These are phyloP conservation scores for Astropecten irregularis DNA, from an alignment of 53 echinoderm and acorn worm species.

Conservation along the genomic window DNA sequence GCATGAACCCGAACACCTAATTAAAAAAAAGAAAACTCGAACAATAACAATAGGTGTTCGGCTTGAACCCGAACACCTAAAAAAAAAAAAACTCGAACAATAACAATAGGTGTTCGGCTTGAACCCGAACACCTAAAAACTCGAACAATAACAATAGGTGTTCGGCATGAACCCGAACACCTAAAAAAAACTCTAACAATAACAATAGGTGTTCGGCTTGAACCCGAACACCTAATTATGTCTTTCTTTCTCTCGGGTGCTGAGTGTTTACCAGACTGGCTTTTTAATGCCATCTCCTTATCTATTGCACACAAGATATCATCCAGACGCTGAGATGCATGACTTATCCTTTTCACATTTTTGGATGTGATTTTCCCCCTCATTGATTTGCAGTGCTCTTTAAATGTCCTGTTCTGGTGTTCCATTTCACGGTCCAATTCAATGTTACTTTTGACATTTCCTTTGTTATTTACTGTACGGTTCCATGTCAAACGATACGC, in stretches of 20 bases:
- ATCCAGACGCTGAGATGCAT: slow-evolving; percentile 43
- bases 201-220: no score
- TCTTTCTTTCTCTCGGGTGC: slow-evolving; percentile 11
- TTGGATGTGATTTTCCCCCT: slow-evolving; percentile 56
- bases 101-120: no score
- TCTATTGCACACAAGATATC: slow-evolving; percentile 22
- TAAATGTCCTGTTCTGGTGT: slow-evolving; percentile 62
- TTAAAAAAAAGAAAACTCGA: no score
- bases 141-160: no score
- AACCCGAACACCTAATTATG: no score
- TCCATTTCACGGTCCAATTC: slow-evolving; percentile 63
- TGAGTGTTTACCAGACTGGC: slow-evolving; percentile 25
- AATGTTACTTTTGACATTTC: slow-evolving; percentile 31
- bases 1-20: no score
- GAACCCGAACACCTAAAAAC: no score
- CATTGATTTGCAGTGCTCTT: slow-evolving; percentile 56
- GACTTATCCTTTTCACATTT: slow-evolving; percentile 58
- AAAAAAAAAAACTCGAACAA: no score
- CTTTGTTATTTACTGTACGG: slow-evolving; percentile 59
- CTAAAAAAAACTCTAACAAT: no score
- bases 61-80: no score
- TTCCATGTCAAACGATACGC: slow-evolving; percentile 68
- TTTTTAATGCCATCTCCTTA: not conserved
- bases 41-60: no score
- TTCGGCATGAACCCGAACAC: no score